Base-by-base conservation (phyloP, 1,140 invertebrate genomes). In the Drosophila lacertosa region DNA sequence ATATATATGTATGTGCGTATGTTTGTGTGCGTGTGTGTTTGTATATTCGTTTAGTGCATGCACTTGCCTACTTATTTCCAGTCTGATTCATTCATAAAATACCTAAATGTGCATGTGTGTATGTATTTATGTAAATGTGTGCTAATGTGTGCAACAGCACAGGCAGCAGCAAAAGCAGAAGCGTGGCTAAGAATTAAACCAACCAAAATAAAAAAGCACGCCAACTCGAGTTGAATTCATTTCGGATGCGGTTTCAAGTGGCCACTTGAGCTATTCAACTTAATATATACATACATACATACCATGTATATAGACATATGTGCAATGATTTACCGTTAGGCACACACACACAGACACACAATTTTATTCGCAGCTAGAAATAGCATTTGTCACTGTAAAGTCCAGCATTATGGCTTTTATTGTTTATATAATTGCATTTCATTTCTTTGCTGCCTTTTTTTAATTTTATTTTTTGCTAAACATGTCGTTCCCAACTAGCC, bases 61-160 rank as follows among this genome's bases (percentile, higher is more conserved):
- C 20, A 35, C 39, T 45, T 54, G 47, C 29, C 47, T 44, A 64
- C 16, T 82, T 84, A 80, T 80, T 84, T 90, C 82, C 89, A 90
- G 74, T 84, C 89, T 90, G 81, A 90, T 90, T 90, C 89, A 88
- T 89, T 90, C 88, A 84, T 64, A 76, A 88, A 75, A 74, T 32
- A 54, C 62, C 44, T 26, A 48, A 18, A 58, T 37, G 18, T 58
- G 54, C 15, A 15, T 29, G 24, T 29, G 13, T 50, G 47, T 15
- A 32, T 13, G 9, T 50, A 5, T 16, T 22, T 26, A 10, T 22
- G 29, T 22, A n/a, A 51, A 35, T 57, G 15, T 18, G 18, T 24
- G 32, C 24, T 3, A 2, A 15, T 15, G 20, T 40, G 16, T 16
- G 7, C 24, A 26, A 7, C 0, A 26, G 24, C 4, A 24, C 4